phyloP scores from a whole-genome alignment of 2,888 invertebrate species.

The Selenia dentaria region DNA sequence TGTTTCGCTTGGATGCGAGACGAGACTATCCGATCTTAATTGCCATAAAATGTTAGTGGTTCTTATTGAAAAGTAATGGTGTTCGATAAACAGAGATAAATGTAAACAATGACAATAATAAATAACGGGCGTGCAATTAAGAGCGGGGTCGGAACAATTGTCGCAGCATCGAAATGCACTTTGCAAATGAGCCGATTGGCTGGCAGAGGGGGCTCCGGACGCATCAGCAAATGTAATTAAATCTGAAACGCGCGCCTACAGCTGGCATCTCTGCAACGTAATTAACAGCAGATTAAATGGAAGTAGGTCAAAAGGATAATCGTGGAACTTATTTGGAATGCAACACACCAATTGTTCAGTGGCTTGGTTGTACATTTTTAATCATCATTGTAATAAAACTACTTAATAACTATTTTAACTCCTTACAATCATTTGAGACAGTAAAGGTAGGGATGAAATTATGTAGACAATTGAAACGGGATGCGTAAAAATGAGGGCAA shows the following conservation, averaged over 20 bases:
- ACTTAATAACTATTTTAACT: too few relatives aligned
- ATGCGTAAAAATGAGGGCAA: too few relatives aligned
- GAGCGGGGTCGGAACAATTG: slow-evolving; percentile 72
- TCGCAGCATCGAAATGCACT: slow-evolving; percentile 81
- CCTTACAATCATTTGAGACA: too few relatives aligned
- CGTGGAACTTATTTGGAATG: too few relatives aligned
- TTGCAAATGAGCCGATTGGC: slow-evolving; percentile 78
- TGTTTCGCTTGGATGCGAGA: slow-evolving; percentile 5
- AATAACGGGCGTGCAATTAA: slow-evolving; percentile 78
- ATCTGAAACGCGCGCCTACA: slow-evolving; percentile 55
- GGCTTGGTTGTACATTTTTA: too few relatives aligned
- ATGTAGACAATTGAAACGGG: too few relatives aligned
- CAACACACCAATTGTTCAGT: too few relatives aligned
- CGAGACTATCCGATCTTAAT: slow-evolving; percentile 21
- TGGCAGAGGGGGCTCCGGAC: slow-evolving; percentile 41
- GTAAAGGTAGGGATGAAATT: too few relatives aligned
- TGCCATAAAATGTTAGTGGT: slow-evolving; percentile 42
- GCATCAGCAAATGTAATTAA: slow-evolving; percentile 72
- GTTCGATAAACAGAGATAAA: slow-evolving; percentile 58
- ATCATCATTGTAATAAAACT: too few relatives aligned
- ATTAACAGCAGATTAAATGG: slow-evolving; percentile 28
- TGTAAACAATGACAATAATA: slow-evolving; percentile 74
- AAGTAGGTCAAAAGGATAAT: slow-evolving; percentile 12
- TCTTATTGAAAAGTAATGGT: slow-evolving; percentile 50
- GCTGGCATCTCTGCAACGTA: slow-evolving; percentile 49